phyloP scores from a whole-genome alignment of 1,140 invertebrate species.

The Neodiprion pinetum region DNA sequence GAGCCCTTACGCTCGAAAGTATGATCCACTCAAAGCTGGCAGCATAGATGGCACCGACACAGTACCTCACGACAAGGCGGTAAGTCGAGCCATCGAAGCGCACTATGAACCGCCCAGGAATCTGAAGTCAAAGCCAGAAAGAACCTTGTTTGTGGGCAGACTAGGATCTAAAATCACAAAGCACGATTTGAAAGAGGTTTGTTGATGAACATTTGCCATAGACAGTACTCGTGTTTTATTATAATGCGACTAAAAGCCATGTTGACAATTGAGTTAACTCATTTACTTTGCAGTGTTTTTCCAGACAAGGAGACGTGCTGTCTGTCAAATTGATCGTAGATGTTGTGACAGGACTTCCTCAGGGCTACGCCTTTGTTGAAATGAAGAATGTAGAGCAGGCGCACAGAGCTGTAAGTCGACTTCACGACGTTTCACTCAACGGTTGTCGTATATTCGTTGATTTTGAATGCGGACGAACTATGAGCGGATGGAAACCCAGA shows the following conservation, averaged over 20 bases:
- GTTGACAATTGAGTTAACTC: too few relatives aligned
- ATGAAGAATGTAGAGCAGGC: conserved; percentile 71
- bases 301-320: conserved; percentile 71
- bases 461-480: conserved; percentile 67
- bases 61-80: conserved; percentile 81
- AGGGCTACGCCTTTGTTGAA: conserved; percentile 88
- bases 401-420: conserved; percentile 66
- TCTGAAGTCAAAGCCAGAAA: conserved; percentile 72
- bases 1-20: conserved; percentile 64
- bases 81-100: conserved; percentile 75
- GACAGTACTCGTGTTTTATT: neutral
- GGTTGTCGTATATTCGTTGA: conserved; percentile 75
- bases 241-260: too few relatives aligned
- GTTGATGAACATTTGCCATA: neutral
- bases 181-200: conserved; percentile 50
- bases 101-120: conserved; percentile 74
- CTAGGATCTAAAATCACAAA: conserved; percentile 76
- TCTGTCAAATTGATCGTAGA: conserved; percentile 77
- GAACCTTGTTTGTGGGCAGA: conserved; percentile 82
- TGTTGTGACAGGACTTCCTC: conserved; percentile 82
- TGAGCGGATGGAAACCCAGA: conserved; percentile 84
- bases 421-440: conserved; percentile 65
- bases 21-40: conserved; percentile 76
- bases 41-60: conserved; percentile 87
- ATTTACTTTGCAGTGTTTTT: conserved; percentile 66